phyloP scores from a whole-genome alignment of 2,888 invertebrate species.

The Electrophaes corylata region DNA sequence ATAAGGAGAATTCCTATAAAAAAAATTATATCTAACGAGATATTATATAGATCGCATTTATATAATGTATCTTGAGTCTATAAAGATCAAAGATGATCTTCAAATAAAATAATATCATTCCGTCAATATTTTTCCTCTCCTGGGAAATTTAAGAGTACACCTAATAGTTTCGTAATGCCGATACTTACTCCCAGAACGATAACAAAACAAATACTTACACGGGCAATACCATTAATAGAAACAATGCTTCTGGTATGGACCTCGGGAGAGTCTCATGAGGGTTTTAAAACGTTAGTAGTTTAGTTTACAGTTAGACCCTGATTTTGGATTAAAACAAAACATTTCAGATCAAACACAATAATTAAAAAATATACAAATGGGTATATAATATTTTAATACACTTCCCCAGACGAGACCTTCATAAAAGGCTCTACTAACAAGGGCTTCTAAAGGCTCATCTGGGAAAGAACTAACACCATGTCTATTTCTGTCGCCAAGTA shows the following conservation, averaged over 20 bases:
- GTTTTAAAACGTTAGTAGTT: slow-evolving; percentile 12
- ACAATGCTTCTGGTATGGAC: slow-evolving; percentile 20
- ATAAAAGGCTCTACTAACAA: too few species aligned
- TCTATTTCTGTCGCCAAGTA: too few species aligned
- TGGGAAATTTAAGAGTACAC: slow-evolving; percentile 60
- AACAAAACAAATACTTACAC: slow-evolving; percentile 25
- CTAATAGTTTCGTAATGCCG: slow-evolving; percentile 25
- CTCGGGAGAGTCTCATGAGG: slow-evolving; percentile 20
- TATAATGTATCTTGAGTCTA: neutral
- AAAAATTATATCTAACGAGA: neutral
- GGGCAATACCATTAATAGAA: slow-evolving; percentile 24
- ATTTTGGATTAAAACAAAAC: neutral
- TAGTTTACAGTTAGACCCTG: neutral
- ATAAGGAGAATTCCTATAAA: too few species aligned
- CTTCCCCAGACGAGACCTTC: too few species aligned
- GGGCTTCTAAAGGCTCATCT: too few species aligned
- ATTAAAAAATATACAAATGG: too few species aligned
- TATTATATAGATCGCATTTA: neutral
- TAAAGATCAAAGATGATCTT: slow-evolving; percentile 8
- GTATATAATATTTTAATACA: too few species aligned
- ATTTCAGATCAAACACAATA: neutral
- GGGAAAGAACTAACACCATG: too few species aligned
- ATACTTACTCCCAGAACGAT: slow-evolving; percentile 35
- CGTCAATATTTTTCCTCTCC: slow-evolving; percentile 40
- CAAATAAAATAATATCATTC: slow-evolving; percentile 12